These are phyloP conservation scores for Acronicta psi DNA, from an alignment of 2,888 invertebrate species.

Conservation along the genomic window DNA sequence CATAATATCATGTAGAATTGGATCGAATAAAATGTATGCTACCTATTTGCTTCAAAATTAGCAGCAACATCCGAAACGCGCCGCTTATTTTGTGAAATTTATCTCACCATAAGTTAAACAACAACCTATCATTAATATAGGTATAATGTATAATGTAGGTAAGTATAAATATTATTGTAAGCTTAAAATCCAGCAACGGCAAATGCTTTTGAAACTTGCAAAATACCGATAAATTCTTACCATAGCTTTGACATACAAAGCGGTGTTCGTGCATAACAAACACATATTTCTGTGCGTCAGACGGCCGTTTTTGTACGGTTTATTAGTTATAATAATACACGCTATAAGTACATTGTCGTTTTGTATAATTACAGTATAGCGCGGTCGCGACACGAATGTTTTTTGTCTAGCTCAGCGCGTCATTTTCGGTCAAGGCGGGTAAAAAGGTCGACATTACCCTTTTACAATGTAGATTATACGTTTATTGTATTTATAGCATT, in stretches of 20 bases:
- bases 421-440: slow-evolving; percentile 45
- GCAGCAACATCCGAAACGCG: no score
- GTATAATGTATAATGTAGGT: background rate
- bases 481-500: slow-evolving; percentile 17
- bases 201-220: slow-evolving; percentile 30
- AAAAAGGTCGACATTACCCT: slow-evolving; percentile 40
- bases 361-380: slow-evolving; percentile 47
- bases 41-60: no score
- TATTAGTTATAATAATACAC: slow-evolving; percentile 41
- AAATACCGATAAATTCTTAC: slow-evolving; percentile 41
- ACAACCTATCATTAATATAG: background rate
- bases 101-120: background rate
- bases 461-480: slow-evolving; percentile 27
- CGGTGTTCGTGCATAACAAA: slow-evolving; percentile 24
- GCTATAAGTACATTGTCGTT: slow-evolving; percentile 36
- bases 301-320: slow-evolving; percentile 33
- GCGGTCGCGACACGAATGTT: slow-evolving; percentile 38
- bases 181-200: slow-evolving; percentile 18
- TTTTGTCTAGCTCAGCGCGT: slow-evolving; percentile 44
- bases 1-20: no score
- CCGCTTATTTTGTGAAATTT: slow-evolving; percentile 3
- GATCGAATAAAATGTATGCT: no score
- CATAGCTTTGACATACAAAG: slow-evolving; percentile 22
- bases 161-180: background rate
- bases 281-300: slow-evolving; percentile 29